Evolutionary conservation across 2,888 invertebrate genomes (phyloP), one percentile per base, ranked within the genome.

Genomic region (Gisinianus flammeolus): DNA sequence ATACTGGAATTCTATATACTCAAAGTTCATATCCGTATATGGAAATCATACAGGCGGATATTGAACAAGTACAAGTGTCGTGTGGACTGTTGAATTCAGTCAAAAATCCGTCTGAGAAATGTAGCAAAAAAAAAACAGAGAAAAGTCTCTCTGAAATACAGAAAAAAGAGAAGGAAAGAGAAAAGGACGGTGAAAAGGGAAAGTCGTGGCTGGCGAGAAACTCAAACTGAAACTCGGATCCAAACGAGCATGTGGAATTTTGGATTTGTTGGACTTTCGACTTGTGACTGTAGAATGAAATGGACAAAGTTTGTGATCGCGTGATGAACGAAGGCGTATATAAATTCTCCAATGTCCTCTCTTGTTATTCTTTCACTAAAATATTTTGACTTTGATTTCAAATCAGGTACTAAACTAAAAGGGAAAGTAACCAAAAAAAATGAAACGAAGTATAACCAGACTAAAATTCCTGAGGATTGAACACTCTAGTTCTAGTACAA

Each of bases 351-450:
- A 3, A 35, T 67, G 44, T 74, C 74, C 52, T 52, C 66, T 64
- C 28, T 64, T 62, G 28, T 73, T 26, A 5, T n/a, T 62, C 62
- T 62, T 24, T 54, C 33, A 12, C 54, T 64, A 24, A 66, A 74
- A 74, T 74, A 74, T 74, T 74, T 74, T 74, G 74, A 74, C 74
- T 74, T 67, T 67, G 66, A 35, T 62, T 62, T 62, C 62, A 62
- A 62, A 62, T 62, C 62, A 62, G 62, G 26, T 16, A 54, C 6
- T 16, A 16, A n/a, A 3, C 8, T 3, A 16, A n/a, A 19, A 16
- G 54, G n/a, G 19, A n/a, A 54, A n/a, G 54, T n/a, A n/a, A n/a
- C n/a, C n/a, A n/a, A n/a, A n/a, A n/a, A n/a, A n/a, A n/a, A n/a
- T n/a, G n/a, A n/a, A n/a, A n/a, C n/a, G n/a, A n/a, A n/a, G n/a